Percentiles rank a stretch among this genome's conserved stretches.
Evolutionary conservation across 1,140 invertebrate genomes (phyloP).

Genomic region (Pectinophora gossypiella): DNA sequence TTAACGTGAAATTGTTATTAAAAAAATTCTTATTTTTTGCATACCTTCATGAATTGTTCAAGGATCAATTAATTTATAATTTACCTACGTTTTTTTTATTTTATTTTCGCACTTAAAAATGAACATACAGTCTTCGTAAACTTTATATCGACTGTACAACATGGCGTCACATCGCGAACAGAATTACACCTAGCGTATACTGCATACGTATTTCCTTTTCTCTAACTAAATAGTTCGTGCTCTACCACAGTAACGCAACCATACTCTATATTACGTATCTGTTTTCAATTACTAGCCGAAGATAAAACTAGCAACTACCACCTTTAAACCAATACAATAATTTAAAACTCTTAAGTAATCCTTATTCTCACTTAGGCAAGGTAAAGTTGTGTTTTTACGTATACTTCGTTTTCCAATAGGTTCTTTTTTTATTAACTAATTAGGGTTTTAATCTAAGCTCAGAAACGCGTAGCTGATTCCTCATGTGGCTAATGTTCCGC

Average conservation of each 20-base stretch:
- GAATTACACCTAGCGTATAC: conserved; percentile 71
- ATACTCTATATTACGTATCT: conserved; percentile 59
- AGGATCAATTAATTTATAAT: too few relatives aligned
- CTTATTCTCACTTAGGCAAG: conserved; percentile 73
- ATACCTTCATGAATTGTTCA: too few relatives aligned
- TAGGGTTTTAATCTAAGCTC: conserved; percentile 66
- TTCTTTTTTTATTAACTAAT: conserved; percentile 60
- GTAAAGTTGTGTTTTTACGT: conserved; percentile 72
- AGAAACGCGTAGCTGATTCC: conserved; percentile 37
- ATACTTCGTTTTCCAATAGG: conserved; percentile 72
- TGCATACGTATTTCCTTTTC: conserved; percentile 65
- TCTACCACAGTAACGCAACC: conserved; percentile 37
- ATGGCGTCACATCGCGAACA: not conserved
- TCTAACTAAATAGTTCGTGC: conserved; percentile 60
- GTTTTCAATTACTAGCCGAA: conserved; percentile 56
- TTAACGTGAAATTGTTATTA: too few relatives aligned
- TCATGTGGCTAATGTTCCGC: not conserved
- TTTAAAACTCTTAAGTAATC: conserved; percentile 69
- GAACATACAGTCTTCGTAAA: too few relatives aligned
- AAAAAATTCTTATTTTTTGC: too few relatives aligned
- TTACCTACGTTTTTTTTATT: too few relatives aligned
- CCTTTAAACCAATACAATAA: conserved; percentile 67
- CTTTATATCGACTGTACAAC: too few relatives aligned
- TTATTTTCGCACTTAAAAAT: too few relatives aligned
- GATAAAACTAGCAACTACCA: conserved; percentile 68